Conservation (phyloP, 2,113 vertebrate genomes). For the Tenebrosternarchus preto region DNA sequence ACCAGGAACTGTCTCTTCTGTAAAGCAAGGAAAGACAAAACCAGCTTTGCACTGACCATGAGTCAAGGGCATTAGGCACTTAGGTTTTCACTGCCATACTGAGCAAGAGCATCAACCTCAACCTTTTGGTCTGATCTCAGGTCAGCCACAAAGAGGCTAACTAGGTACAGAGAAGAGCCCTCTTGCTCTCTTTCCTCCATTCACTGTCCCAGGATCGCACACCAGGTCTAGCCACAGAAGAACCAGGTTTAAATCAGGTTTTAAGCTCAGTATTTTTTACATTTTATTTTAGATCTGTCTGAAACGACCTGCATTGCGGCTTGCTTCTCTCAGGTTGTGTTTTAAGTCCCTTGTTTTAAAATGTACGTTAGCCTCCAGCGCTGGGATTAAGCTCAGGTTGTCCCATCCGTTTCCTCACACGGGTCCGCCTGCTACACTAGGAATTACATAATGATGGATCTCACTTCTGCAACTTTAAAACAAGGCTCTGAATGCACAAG, state of each 20-base stretch:
- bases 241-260: neutral
- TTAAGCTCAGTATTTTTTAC: neutral
- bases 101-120: neutral
- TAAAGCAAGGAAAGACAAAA: neutral
- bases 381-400: neutral
- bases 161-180: too few species aligned
- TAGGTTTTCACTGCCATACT: neutral
- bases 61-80: neutral
- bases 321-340: neutral
- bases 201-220: neutral
- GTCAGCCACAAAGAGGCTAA: constrained; percentile 1
- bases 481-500: neutral
- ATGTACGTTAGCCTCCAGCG: neutral
- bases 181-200: neutral
- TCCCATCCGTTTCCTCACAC: neutral
- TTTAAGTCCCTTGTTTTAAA: neutral
- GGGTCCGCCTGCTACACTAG: neutral
- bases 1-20: neutral
- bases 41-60: neutral
- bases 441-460: constrained; percentile 15
- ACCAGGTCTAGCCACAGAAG: neutral
- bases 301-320: neutral
- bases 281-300: neutral
- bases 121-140: neutral
- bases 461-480: neutral